Conservation (phyloP, 2,797 vertebrate species). For the Gallinago nigripennis region DNA sequence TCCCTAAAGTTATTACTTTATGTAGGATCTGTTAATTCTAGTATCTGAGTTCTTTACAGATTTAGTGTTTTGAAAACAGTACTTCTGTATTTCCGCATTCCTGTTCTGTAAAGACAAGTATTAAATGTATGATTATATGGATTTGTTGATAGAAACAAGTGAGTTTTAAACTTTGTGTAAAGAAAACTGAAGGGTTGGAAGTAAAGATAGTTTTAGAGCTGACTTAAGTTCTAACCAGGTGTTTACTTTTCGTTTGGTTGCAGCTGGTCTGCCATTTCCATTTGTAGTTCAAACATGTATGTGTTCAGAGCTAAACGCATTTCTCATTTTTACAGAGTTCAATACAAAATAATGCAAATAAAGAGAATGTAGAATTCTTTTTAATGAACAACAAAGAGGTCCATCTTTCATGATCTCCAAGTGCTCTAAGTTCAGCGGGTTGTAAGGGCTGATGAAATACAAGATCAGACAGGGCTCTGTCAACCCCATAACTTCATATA, state of each 20-base stretch:
- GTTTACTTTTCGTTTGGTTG: neutral
- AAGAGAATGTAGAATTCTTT: neutral
- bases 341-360: neutral
- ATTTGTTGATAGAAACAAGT: neutral
- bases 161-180: neutral
- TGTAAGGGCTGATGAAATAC: neutral
- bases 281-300: neutral
- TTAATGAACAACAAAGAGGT: neutral
- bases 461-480: neutral
- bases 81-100: neutral
- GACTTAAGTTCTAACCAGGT: neutral
- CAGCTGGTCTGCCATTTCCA: fast-evolving
- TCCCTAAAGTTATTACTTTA: neutral
- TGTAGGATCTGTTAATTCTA: neutral
- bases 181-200: neutral
- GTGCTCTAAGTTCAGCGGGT: neutral
- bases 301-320: neutral
- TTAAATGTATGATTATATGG: neutral
- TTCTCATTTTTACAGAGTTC: neutral
- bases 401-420: neutral
- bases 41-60: neutral
- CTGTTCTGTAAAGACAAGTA: neutral
- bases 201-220: neutral
- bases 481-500: neutral
- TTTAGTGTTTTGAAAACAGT: neutral